Conservation (phyloP, 2,888 invertebrate genomes). For the Eutolmus rufibarbis region DNA sequence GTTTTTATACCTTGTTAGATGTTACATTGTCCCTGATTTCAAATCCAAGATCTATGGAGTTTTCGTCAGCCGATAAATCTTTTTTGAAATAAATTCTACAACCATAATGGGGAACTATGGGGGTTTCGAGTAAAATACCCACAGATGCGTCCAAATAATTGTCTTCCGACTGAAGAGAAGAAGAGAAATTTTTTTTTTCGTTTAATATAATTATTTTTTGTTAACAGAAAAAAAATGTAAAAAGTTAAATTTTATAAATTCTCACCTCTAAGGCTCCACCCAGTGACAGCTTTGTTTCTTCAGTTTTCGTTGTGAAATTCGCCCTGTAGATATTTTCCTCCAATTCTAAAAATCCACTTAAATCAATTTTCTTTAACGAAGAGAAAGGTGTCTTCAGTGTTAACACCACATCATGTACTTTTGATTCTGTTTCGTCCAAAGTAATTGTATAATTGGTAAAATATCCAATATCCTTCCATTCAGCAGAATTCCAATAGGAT, state of each 20-base stretch:
- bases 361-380: constrained; percentile 64
- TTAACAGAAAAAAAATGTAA: not conserved
- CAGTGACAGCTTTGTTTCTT: constrained; percentile 64
- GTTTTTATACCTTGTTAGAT: constrained; percentile 65
- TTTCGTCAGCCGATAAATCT: constrained; percentile 72
- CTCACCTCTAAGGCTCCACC: constrained; percentile 67
- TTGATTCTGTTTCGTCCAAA: constrained; percentile 60
- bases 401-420: constrained; percentile 63
- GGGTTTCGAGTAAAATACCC: constrained; percentile 70
- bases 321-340: constrained; percentile 66
- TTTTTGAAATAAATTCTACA: constrained; percentile 73
- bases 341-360: constrained; percentile 62
- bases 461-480: constrained; percentile 60
- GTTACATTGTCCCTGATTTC: constrained; percentile 67
- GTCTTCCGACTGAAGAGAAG: constrained; percentile 66
- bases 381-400: constrained; percentile 67
- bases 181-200: not conserved
- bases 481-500: constrained; percentile 60
- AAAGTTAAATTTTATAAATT: not conserved
- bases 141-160: constrained; percentile 70
- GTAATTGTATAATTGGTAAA: constrained; percentile 64
- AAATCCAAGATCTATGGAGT: constrained; percentile 70
- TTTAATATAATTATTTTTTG: not conserved
- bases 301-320: constrained; percentile 65
- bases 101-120: constrained; percentile 70